Base-by-base conservation (phyloP, 1,140 invertebrate species). In the Piezodorus guildinii region DNA sequence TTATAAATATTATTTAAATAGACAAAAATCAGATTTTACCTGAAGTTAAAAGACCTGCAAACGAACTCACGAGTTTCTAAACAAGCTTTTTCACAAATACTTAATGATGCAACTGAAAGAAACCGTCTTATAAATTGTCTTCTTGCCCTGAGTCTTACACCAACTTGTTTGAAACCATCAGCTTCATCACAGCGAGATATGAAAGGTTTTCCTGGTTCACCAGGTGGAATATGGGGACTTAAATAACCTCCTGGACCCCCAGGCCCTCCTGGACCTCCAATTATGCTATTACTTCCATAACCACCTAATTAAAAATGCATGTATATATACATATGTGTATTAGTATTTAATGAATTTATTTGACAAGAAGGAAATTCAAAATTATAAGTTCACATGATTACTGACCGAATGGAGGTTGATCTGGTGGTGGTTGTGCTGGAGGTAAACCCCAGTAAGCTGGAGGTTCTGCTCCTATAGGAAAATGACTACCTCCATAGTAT, bases 31-130 rank as follows among this genome's bases (percentile, higher is more conserved):
- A 30, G 3, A 17, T 39, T 71, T 30, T 75, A 83, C 78, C 86
- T 83, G 76, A 83, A 93, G 77, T 93, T 94, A 75, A 93, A 93
- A 15, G 90, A 88, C 70, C 85, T 77, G 70, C 91, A 94, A n/a
- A 88, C 81, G 71, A 93, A 92, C 71, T 92, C 90, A 68, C 85
- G 78, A 10, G 85, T 81, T 71, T 91, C 87, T 16, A 84, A 80
- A 72, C 91, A 94, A 72, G 90, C 88, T 62, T 85, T 76, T 72
- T 93, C 86, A 72, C 90, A 93, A 46, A 88, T 83, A 0, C 81
- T 79, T 66, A 92, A 72, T 4, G 84, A 85, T 5, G 85, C 82
- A 1, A 84, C 84, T 8, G 84, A 83, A 2, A 86, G 81, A 54
- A 86, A 85, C 51, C 88, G 79, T 25, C 87, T 77, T 1, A 94